Evolutionary conservation across 1,140 invertebrate species (phyloP).

Genomic region (Drosophila lini): DNA sequence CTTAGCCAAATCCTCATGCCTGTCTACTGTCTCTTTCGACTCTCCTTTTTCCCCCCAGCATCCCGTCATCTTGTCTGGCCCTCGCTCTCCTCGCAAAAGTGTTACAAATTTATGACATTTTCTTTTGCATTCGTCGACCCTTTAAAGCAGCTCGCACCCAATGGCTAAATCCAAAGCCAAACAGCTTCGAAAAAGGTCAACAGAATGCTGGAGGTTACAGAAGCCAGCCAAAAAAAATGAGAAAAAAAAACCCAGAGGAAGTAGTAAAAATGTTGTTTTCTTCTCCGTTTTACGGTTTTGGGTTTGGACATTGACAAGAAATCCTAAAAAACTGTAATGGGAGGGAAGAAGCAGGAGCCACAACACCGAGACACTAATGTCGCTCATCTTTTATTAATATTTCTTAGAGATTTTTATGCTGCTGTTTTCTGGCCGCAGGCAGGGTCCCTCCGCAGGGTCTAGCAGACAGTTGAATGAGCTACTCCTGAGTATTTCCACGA

Average conservation of each 20-base stretch:
- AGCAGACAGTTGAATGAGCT: constrained; percentile 55
- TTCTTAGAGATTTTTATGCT: constrained; percentile 76
- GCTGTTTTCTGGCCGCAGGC: constrained; percentile 51
- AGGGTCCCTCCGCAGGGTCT: constrained; percentile 13
- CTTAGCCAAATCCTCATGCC: constrained; percentile 26
- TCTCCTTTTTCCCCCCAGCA: not conserved
- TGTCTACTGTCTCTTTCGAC: constrained; percentile 12
- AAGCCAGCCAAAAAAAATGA: constrained; percentile 8
- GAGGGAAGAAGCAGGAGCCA: constrained; percentile 20
- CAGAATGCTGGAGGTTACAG: constrained; percentile 74
- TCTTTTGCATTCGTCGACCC: constrained; percentile 62
- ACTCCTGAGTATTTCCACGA: not conserved
- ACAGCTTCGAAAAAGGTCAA: constrained; percentile 73
- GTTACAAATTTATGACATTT: constrained; percentile 81
- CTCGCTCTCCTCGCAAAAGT: constrained; percentile 47
- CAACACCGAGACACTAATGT: constrained; percentile 75
- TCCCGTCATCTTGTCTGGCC: constrained; percentile 29
- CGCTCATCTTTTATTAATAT: constrained; percentile 83
- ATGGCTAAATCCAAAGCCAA: constrained; percentile 53
- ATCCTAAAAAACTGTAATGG: constrained; percentile 42
- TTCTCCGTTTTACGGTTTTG: constrained; percentile 72
- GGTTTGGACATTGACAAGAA: constrained; percentile 69
- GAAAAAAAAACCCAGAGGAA: constrained; percentile 53
- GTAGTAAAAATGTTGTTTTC: constrained; percentile 76
- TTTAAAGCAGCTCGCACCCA: constrained; percentile 59